Percentiles rank a stretch among this genome's conserved stretches.
Conservation (phyloP, 2,113 vertebrate genomes). For the Agelaius tricolor region DNA sequence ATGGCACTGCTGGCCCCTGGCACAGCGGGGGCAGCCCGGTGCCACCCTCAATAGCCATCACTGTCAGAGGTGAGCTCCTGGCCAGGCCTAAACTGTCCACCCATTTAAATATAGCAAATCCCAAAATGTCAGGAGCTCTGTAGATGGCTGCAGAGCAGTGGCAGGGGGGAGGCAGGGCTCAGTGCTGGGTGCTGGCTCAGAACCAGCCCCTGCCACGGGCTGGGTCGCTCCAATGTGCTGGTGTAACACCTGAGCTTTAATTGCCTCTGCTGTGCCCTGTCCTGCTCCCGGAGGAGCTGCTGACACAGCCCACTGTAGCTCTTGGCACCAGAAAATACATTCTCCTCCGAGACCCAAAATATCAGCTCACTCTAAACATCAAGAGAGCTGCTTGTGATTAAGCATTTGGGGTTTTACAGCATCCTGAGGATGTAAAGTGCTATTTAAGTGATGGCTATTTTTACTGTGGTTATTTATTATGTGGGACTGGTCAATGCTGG, state of each 20-base stretch:
- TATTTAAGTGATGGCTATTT: background rate
- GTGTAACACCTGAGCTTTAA: background rate
- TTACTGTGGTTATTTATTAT: slow-evolving; percentile 29
- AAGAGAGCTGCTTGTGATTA: slow-evolving; percentile 8
- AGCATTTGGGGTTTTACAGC: slow-evolving; percentile 33
- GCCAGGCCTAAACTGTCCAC: background rate
- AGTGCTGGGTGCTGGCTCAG: background rate
- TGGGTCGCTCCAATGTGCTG: background rate
- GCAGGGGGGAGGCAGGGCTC: background rate
- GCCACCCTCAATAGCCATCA: slow-evolving; percentile 22
- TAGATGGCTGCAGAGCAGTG: background rate
- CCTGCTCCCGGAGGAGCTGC: background rate
- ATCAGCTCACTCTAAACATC: background rate
- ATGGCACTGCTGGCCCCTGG: background rate
- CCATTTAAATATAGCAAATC: background rate
- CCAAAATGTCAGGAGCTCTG: slow-evolving; percentile 4
- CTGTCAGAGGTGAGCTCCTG: background rate
- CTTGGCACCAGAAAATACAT: slow-evolving; percentile 41
- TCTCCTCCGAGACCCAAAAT: slow-evolving; percentile 41
- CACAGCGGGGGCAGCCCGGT: background rate
- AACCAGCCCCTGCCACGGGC: background rate
- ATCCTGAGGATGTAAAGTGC: background rate
- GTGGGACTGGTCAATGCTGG: background rate
- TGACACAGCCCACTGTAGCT: slow-evolving; percentile 3
- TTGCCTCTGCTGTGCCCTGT: background rate